Evolutionary conservation across 2,888 invertebrate species (phyloP).

Genomic region (Gymnocheta viridis): DNA sequence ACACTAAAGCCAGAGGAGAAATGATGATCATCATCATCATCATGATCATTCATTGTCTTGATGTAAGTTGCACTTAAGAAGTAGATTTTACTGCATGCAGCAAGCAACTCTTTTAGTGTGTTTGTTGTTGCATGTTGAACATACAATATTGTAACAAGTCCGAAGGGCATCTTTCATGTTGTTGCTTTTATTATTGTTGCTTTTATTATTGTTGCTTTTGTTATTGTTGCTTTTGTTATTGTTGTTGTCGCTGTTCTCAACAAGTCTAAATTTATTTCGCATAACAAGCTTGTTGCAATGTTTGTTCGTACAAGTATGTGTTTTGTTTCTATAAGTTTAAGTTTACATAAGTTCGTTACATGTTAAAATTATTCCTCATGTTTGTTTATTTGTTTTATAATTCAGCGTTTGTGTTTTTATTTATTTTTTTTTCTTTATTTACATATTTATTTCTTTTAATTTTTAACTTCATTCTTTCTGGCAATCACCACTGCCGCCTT

Average conservation of each 20-base stretch:
- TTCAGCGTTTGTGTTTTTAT: constrained; percentile 22
- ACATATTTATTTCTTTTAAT: too few relatives aligned
- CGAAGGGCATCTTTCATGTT: constrained; percentile 60
- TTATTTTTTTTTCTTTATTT: too few relatives aligned
- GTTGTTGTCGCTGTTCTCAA: constrained; percentile 49
- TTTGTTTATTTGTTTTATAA: constrained; percentile 63
- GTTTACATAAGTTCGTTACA: constrained; percentile 61
- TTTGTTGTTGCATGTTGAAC: constrained; percentile 39
- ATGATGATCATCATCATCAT: constrained; percentile 11
- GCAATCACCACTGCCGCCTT: constrained; percentile 32
- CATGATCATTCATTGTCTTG: neutral
- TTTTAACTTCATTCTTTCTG: constrained; percentile 34
- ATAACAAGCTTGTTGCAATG: constrained; percentile 63
- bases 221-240: constrained; percentile 38
- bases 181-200: constrained; percentile 20
- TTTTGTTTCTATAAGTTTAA: constrained; percentile 47
- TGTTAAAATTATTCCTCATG: constrained; percentile 62
- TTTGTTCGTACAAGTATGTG: constrained; percentile 20
- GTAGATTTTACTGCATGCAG: constrained; percentile 52
- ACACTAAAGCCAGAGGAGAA: constrained; percentile 2
- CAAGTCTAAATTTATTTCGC: constrained; percentile 66
- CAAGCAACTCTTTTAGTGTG: constrained; percentile 12
- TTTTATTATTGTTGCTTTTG: constrained; percentile 19
- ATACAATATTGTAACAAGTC: constrained; percentile 51
- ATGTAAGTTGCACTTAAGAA: constrained; percentile 46